Evolutionary conservation across 2,888 invertebrate genomes (phyloP).

Genomic region (Andrena minutula): DNA sequence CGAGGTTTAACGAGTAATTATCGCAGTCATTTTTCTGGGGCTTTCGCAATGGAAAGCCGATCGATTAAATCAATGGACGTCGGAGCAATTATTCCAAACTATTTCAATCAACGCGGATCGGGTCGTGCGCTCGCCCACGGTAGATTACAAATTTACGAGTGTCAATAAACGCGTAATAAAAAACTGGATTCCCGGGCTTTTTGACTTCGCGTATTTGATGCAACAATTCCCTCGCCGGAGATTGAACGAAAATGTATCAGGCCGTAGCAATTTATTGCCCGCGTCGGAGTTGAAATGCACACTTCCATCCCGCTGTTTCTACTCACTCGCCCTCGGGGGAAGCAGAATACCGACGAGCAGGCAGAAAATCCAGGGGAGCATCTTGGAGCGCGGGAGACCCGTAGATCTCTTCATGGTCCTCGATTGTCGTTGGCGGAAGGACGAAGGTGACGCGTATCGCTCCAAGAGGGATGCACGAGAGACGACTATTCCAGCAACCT

Average conservation of each 20-base stretch:
- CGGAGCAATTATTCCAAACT: neutral
- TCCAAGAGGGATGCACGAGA: neutral
- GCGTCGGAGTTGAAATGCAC: neutral
- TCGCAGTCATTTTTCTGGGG: neutral
- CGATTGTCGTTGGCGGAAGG: slow-evolving; percentile 22
- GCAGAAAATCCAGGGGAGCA: slow-evolving; percentile 70
- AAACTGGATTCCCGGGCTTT: no score
- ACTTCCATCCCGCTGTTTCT: neutral
- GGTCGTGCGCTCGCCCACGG: neutral
- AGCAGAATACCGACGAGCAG: slow-evolving; percentile 56
- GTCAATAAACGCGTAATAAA: neutral
- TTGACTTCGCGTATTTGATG: no score
- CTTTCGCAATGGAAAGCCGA: neutral
- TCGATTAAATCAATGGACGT: neutral
- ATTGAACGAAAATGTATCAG: neutral
- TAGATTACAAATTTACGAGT: neutral
- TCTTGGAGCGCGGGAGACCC: slow-evolving; percentile 34
- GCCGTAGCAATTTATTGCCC: neutral
- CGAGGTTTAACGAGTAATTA: neutral
- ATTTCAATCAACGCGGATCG: neutral
- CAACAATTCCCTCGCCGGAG: neutral
- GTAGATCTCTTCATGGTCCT: slow-evolving; percentile 70
- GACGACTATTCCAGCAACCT: slow-evolving; percentile 71
- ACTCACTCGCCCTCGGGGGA: slow-evolving; percentile 60
- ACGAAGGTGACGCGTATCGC: slow-evolving; percentile 8